phyloP scores from a whole-genome alignment of 2,888 invertebrate species.

The Oxytorus armatus region DNA sequence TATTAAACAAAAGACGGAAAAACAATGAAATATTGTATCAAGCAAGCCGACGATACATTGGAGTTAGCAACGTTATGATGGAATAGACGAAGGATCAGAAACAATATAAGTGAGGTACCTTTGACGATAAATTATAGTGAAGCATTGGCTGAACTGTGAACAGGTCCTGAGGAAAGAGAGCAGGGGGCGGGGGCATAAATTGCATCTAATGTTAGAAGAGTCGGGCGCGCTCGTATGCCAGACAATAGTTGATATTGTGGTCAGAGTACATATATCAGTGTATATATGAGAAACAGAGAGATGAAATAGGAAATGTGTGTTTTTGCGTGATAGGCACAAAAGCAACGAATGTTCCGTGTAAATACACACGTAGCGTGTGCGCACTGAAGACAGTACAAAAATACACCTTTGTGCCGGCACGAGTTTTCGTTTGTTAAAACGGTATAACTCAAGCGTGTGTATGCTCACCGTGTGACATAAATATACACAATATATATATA shows the following conservation, averaged over 20 bases:
- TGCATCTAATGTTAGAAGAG: constrained; percentile 41
- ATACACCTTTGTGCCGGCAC: constrained; percentile 51
- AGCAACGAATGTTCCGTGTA: constrained; percentile 15
- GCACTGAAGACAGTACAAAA: constrained; percentile 55
- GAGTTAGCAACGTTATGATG: neutral
- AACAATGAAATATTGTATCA: neutral
- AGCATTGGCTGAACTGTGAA: constrained; percentile 26
- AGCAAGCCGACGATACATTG: neutral
- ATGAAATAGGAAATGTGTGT: constrained; percentile 34
- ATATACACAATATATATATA: constrained; percentile 34
- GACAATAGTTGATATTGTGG: constrained; percentile 40
- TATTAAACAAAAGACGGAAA: constrained; percentile 10
- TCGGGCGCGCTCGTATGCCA: constrained; percentile 20
- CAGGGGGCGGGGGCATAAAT: neutral
- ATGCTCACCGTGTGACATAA: constrained; percentile 30
- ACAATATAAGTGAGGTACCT: constrained; percentile 16
- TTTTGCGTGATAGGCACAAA: constrained; percentile 22
- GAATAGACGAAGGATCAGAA: constrained; percentile 1
- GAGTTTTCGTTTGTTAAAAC: constrained; percentile 36
- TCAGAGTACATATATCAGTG: too few relatives aligned
- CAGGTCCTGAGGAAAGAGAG: neutral
- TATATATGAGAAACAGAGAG: neutral
- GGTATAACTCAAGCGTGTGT: constrained; percentile 23
- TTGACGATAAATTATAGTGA: constrained; percentile 50
- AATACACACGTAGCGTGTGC: constrained; percentile 44